Evolutionary conservation across 2,797 vertebrate genomes (phyloP), one percentile per base, ranked within the genome.

Genomic region (Streptopelia turtur): DNA sequence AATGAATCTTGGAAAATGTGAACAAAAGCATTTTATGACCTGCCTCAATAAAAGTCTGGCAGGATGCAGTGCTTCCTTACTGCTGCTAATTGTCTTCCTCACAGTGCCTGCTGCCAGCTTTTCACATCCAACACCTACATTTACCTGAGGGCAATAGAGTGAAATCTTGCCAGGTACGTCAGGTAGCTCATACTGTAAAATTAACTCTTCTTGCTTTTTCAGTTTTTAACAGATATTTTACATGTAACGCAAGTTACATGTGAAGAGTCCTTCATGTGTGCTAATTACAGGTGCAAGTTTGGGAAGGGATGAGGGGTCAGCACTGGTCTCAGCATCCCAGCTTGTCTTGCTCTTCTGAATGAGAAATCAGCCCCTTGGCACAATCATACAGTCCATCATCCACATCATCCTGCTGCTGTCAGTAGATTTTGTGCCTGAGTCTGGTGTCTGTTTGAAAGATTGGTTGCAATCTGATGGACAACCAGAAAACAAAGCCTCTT

Each of bases 51-150:
- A 60, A 94, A 93, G 82, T 90, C 93, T 94, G 94, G 63, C 82
- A 93, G 95, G 82, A 94, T 95, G 94, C 4, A 13, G 43, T 28
- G 78, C 82, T 97, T 96, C 92, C 95, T 97, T 41, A n/a, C 57
- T 93, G 71, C 39, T 89, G 64, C n/a, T 95, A 91, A 95, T 89
- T 94, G 68, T 91, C 68, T 93, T 83, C 78, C 88, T 94, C 52
- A 27, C 55, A 16, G 61, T 49, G 61, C 37, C 37, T 77, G 68
- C 75, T 90, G 83, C 90, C 78, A 83, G 63, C 23, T 89, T 72
- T 87, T 87, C 68, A 11, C 39, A 64, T 27, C 53, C 75, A 50
- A 35, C 1, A 5, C 71, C 78, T 64, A 43, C 24, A 20, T 59
- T 53, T 81, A 71, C 75, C 78, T 83, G 68, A 57, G 56, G 45